Percentiles rank a stretch among this genome's conserved stretches.
These are phyloP conservation scores for Dryobota labecula DNA, from an alignment of 2,888 invertebrate species.

Conservation along the genomic window DNA sequence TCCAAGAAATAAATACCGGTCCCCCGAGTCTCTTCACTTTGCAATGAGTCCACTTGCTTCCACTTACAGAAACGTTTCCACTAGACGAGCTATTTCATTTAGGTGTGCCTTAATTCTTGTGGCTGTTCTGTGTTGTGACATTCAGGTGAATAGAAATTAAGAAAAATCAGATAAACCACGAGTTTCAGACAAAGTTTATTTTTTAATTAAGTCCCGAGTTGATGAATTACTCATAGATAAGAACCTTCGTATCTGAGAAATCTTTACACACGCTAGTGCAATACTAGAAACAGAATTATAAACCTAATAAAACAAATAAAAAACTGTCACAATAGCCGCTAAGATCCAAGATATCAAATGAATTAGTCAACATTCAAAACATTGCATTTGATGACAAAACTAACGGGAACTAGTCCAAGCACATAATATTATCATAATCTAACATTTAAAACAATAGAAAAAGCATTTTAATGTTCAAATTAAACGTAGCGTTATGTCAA, in stretches of 20 bases:
- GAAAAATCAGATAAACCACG: background rate
- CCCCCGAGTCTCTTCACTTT: conserved; percentile 16
- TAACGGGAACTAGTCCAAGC: conserved; percentile 63
- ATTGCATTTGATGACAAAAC: conserved; percentile 62
- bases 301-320: conserved; percentile 43
- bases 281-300: conserved; percentile 26
- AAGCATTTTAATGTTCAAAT: conserved; percentile 59
- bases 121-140: background rate
- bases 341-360: conserved; percentile 51
- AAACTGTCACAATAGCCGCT: conserved; percentile 51
- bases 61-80: conserved; percentile 23
- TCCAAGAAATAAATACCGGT: conserved; percentile 58
- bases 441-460: conserved; percentile 63
- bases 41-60: conserved; percentile 13
- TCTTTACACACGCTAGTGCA: conserved; percentile 54
- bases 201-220: conserved; percentile 11
- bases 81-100: conserved; percentile 4
- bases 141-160: conserved; percentile 6
- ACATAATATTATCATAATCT: conserved; percentile 63
- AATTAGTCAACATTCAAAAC: conserved; percentile 49
- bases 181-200: background rate
- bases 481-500: conserved; percentile 56
- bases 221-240: no score
- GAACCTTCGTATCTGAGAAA: conserved; percentile 38
- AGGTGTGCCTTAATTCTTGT: background rate